Base-by-base conservation (phyloP, 1,140 invertebrate species). In the Panulirus ornatus region DNA sequence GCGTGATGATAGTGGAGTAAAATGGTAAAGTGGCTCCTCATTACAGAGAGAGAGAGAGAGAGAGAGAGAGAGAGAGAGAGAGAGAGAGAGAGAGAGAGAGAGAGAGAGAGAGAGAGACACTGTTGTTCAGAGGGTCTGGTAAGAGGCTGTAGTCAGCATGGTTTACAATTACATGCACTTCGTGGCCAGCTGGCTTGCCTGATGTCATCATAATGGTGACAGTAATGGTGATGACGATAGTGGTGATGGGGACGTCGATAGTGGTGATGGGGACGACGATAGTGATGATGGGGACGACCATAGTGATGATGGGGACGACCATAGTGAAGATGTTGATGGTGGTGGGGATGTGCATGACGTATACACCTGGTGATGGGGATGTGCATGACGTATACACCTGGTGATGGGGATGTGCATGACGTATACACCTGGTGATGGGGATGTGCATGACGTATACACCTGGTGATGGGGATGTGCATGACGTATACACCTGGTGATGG, bases 1-100 rank as follows among this genome's bases (percentile, higher is more conserved):
- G n/a, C n/a, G n/a, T n/a, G n/a, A n/a, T n/a, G n/a, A n/a, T n/a
- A n/a, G n/a, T n/a, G n/a, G n/a, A n/a, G n/a, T n/a, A n/a, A n/a
- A n/a, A n/a, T n/a, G n/a, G n/a, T n/a, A n/a, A n/a, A n/a, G n/a
- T n/a, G n/a, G n/a, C n/a, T n/a, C n/a, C n/a, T n/a, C n/a, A n/a
- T n/a, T n/a, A n/a, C n/a, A 22, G 54, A 2, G 51, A 27, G 81
- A 83, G 54, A 19, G 47, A 66, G 58, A 63, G 47, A 36, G 47
- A 83, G 1, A 63, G 22, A 63, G 79, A 81, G 42, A 81, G 78
- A 54, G 44, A 81, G 78, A 81, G 78, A 81, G 78, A 51, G 78
- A 47, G 42, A 81, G 78, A 81, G 78, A 81, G 78, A 44, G 38
- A 44, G 73, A n/a, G 16, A 76, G 73, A n/a, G 5, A n/a, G 73